These are phyloP conservation scores for Dissostichus mawsoni DNA, from an alignment of 2,113 vertebrate genomes.

Conservation along the genomic window DNA sequence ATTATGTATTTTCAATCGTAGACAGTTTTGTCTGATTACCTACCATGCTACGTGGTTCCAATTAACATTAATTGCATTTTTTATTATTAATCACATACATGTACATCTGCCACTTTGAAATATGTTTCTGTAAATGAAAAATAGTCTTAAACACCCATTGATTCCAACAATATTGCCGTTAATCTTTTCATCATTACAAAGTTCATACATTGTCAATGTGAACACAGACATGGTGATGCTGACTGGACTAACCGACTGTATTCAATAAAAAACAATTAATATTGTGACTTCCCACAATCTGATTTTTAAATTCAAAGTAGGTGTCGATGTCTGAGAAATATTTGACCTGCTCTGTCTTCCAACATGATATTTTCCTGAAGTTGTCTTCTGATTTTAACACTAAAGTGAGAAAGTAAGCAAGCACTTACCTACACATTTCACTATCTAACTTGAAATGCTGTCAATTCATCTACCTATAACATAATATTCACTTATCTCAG, in stretches of 20 bases:
- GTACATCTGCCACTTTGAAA: neutral
- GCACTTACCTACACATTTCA: neutral
- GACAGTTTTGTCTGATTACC: neutral
- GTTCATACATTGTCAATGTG: neutral
- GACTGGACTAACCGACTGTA: neutral
- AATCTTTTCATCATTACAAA: neutral
- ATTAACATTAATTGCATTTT: neutral
- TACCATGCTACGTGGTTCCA: neutral
- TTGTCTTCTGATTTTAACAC: neutral
- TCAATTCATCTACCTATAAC: neutral
- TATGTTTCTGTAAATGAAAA: neutral
- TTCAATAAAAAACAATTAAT: neutral
- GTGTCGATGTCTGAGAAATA: neutral
- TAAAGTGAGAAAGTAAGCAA: neutral
- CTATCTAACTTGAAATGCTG: neutral
- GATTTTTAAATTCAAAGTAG: neutral
- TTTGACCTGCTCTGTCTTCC: neutral
- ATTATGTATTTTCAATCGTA: neutral
- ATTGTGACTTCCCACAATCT: neutral
- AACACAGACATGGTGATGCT: neutral
- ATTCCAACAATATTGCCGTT: neutral
- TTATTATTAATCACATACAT: neutral
- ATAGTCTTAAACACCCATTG: neutral
- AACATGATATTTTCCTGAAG: neutral
- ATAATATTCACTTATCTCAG: neutral